These are phyloP conservation scores for Pandemis corylana DNA, from an alignment of 2,888 invertebrate species.

Conservation along the genomic window DNA sequence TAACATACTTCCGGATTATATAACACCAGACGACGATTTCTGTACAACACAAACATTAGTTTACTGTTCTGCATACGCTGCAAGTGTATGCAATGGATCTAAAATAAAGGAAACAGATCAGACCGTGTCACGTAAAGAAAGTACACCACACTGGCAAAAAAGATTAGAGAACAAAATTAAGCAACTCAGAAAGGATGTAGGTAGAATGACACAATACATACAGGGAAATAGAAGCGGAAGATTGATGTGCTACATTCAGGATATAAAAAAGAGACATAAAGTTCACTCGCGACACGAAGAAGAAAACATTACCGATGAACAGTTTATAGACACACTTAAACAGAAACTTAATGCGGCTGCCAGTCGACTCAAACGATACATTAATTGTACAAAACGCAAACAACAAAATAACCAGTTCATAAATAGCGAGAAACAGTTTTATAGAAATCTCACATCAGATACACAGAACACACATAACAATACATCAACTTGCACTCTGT, in stretches of 20 bases:
- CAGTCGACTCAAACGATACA: too few relatives aligned
- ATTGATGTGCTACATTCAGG: neutral
- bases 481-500: too few relatives aligned
- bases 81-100: too few relatives aligned
- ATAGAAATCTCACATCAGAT: too few relatives aligned
- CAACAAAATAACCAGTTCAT: too few relatives aligned
- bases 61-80: too few relatives aligned
- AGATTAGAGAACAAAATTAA: slow-evolving; percentile 38
- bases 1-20: slow-evolving; percentile 16
- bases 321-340: neutral
- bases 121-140: neutral
- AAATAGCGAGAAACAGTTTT: too few relatives aligned
- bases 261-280: neutral
- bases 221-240: neutral
- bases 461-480: too few relatives aligned
- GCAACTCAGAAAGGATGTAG: slow-evolving; percentile 38
- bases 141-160: slow-evolving; percentile 37
- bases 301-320: neutral
- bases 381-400: too few relatives aligned
- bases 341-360: neutral
- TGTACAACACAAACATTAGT: neutral
- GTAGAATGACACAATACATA: slow-evolving; percentile 8
- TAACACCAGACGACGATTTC: neutral
- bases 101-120: neutral
- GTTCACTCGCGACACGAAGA: neutral